These are phyloP conservation scores for Zaprionus inermis DNA, from an alignment of 1,140 invertebrate genomes.

Conservation along the genomic window DNA sequence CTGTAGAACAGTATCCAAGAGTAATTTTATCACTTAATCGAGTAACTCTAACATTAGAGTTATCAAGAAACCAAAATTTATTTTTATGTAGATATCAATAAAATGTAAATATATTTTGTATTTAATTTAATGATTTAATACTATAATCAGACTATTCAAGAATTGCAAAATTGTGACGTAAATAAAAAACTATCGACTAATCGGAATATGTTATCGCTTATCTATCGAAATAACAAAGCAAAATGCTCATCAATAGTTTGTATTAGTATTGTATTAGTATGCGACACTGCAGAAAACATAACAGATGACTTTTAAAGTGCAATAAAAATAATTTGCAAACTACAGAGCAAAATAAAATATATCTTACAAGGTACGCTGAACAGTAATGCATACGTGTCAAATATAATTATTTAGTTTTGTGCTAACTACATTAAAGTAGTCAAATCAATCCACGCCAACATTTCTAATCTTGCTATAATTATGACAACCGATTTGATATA, in stretches of 20 bases:
- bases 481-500: slow-evolving; percentile 1
- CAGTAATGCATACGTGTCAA: slow-evolving; percentile 35
- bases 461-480: not conserved
- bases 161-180: slow-evolving; percentile 10
- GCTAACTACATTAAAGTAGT: not conserved
- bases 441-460: slow-evolving; percentile 7
- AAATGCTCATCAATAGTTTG: slow-evolving; percentile 19
- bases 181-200: not conserved
- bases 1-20: not conserved
- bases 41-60: not conserved
- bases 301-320: slow-evolving; percentile 31
- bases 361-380: slow-evolving; percentile 33
- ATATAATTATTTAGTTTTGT: slow-evolving; percentile 9
- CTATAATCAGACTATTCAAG: not conserved
- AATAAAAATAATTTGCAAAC: slow-evolving; percentile 40
- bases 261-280: slow-evolving; percentile 22
- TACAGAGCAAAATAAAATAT: slow-evolving; percentile 18
- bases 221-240: slow-evolving; percentile 5
- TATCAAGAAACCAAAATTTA: not conserved
- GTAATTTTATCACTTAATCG: not conserved
- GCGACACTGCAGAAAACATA: slow-evolving; percentile 27
- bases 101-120: not conserved
- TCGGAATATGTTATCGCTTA: not conserved
- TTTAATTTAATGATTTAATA: not conserved
- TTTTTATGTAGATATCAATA: not conserved